These are phyloP conservation scores for Drosophila obscura DNA, from an alignment of 1,140 invertebrate species.

Conservation along the genomic window DNA sequence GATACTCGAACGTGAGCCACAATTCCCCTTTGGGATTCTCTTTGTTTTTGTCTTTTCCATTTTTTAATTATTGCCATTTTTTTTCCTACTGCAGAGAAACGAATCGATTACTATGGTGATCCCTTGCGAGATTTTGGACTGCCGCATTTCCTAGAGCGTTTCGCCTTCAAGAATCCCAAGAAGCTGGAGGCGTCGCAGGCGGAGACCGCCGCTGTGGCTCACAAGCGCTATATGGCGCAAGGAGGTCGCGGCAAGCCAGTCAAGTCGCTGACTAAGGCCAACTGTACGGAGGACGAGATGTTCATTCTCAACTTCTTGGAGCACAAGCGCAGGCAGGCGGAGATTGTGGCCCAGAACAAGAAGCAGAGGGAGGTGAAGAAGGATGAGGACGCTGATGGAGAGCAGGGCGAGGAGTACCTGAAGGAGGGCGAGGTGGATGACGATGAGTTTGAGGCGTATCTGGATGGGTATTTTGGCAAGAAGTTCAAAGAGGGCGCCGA, in stretches of 20 bases:
- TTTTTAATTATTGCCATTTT: not conserved
- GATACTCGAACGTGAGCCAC: conserved; percentile 89
- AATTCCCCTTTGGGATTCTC: not conserved
- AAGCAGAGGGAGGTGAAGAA: conserved; percentile 48
- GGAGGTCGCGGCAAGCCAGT: conserved; percentile 74
- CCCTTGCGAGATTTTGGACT: conserved; percentile 96
- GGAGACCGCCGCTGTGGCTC: conserved; percentile 49
- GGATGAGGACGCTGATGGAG: conserved; percentile 37
- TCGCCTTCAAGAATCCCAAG: conserved; percentile 98
- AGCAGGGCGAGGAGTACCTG: conserved; percentile 83
- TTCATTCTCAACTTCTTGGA: conserved; percentile 83
- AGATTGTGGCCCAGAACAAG: conserved; percentile 62
- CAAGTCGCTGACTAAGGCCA: conserved; percentile 65
- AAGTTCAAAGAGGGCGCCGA: conserved; percentile 80
- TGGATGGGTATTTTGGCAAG: conserved; percentile 87
- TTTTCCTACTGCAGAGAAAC: conserved; percentile 85
- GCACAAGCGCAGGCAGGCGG: conserved; percentile 77
- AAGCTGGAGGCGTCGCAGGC: conserved; percentile 85
- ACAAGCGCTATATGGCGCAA: conserved; percentile 67
- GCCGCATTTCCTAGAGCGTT: conserved; percentile 95
- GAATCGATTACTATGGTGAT: conserved; percentile 94
- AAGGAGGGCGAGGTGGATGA: conserved; percentile 93
- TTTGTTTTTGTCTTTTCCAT: not conserved
- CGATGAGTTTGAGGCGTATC: conserved; percentile 93
- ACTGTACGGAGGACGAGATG: conserved; percentile 81